A percentile compares a stretch with the other conserved stretches of the same genome.
Evolutionary conservation across 2,113 vertebrate genomes (phyloP).

Genomic region (Nyctereutes procyonoides): DNA sequence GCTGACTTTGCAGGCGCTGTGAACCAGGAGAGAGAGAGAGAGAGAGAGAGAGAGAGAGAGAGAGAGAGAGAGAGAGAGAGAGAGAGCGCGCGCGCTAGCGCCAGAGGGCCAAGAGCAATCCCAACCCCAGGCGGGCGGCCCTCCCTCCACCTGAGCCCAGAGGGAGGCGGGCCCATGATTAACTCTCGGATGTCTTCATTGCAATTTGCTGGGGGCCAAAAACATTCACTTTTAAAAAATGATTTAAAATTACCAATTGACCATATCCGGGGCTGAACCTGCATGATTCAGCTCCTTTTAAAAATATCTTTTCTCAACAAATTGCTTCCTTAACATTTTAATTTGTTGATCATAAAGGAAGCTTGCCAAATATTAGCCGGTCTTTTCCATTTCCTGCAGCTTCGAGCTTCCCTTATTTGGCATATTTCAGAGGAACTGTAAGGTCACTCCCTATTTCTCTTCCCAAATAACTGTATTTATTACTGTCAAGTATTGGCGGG

Average conservation of each 20-base stretch:
- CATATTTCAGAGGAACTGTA: conserved; percentile 76
- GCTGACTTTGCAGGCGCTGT: neutral
- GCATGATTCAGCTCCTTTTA: conserved; percentile 82
- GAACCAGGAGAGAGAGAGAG: neutral
- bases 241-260: conserved; percentile 76
- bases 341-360: conserved; percentile 84
- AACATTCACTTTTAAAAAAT: conserved; percentile 72
- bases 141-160: conserved; percentile 29
- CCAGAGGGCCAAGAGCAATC: no score
- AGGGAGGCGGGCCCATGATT: conserved; percentile 48
- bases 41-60: no score
- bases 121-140: neutral
- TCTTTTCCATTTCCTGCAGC: conserved; percentile 83
- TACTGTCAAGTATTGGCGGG: conserved; percentile 82
- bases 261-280: conserved; percentile 80
- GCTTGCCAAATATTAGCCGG: conserved; percentile 83
- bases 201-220: conserved; percentile 65
- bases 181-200: conserved; percentile 46
- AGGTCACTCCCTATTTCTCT: conserved; percentile 81
- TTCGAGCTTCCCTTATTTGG: conserved; percentile 80
- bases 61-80: no score
- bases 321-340: conserved; percentile 84
- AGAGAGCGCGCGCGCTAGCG: no score
- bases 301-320: conserved; percentile 84
- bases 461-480: conserved; percentile 82